phyloP scores from a whole-genome alignment of 2,113 vertebrate genomes.

The Zootoca vivipara region DNA sequence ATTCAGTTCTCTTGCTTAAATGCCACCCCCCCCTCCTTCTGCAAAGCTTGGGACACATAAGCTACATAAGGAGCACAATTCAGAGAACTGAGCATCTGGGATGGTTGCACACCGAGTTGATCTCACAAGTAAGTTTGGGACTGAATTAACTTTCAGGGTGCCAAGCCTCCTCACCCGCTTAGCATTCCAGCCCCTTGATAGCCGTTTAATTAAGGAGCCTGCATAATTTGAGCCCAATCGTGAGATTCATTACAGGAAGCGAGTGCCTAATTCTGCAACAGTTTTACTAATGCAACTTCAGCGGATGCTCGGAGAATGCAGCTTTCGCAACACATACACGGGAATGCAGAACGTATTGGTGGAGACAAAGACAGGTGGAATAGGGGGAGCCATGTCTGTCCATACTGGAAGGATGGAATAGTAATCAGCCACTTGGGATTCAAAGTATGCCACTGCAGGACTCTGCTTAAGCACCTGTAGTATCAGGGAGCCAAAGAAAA shows the following conservation, averaged over 20 bases:
- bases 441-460: background rate
- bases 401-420: background rate
- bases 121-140: background rate
- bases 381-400: background rate
- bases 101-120: background rate
- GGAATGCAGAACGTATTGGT: background rate
- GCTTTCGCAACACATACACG: rapidly evolving
- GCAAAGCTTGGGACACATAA: background rate
- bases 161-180: conserved; percentile 41
- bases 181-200: conserved; percentile 51
- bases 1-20: too few relatives aligned
- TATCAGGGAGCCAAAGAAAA: conserved; percentile 24
- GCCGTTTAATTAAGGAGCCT: conserved; percentile 72
- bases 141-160: conserved; percentile 48
- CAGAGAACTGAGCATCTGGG: too few relatives aligned
- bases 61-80: background rate
- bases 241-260: conserved; percentile 67
- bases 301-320: background rate
- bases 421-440: background rate
- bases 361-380: background rate
- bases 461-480: conserved; percentile 22
- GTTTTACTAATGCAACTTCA: conserved; percentile 57
- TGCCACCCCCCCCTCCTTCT: too few relatives aligned
- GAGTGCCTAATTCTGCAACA: conserved; percentile 55
- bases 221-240: conserved; percentile 64